Evolutionary conservation across 2,113 vertebrate species (phyloP).

Genomic region (Pelodiscus sinensis): DNA sequence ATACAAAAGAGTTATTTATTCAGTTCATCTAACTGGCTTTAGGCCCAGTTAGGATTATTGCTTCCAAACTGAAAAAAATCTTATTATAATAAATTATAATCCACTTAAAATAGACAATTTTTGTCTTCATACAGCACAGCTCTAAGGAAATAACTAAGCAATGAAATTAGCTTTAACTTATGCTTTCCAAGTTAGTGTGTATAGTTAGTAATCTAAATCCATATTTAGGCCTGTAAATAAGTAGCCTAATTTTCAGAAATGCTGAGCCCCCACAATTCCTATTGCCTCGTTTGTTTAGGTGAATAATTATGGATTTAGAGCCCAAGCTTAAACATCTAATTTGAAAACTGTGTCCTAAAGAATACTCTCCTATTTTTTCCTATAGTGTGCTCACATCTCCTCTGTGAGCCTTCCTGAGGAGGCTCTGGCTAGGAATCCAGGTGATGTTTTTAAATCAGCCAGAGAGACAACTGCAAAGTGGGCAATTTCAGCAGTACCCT

Average conservation of each 20-base stretch:
- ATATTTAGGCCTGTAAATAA: neutral
- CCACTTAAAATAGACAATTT: neutral
- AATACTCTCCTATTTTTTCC: neutral
- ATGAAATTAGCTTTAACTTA: neutral
- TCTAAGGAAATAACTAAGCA: neutral
- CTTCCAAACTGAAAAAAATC: conserved; percentile 2
- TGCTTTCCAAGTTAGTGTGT: neutral
- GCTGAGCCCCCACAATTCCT: neutral
- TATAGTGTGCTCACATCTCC: neutral
- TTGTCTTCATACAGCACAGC: neutral
- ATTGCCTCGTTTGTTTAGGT: neutral
- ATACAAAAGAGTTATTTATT: conserved; percentile 31
- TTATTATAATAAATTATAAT: neutral
- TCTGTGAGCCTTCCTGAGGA: neutral
- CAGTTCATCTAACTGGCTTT: neutral
- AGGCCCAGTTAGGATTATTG: neutral
- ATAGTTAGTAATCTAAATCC: neutral
- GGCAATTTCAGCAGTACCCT: neutral
- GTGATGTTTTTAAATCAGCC: neutral
- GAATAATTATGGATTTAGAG: neutral
- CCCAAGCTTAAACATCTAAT: neutral
- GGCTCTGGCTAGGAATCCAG: neutral
- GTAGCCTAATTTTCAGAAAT: neutral
- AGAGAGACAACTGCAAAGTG: neutral
- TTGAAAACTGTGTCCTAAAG: neutral